Conservation (phyloP, 2,888 invertebrate species). For the Pachydiplax longipennis region DNA sequence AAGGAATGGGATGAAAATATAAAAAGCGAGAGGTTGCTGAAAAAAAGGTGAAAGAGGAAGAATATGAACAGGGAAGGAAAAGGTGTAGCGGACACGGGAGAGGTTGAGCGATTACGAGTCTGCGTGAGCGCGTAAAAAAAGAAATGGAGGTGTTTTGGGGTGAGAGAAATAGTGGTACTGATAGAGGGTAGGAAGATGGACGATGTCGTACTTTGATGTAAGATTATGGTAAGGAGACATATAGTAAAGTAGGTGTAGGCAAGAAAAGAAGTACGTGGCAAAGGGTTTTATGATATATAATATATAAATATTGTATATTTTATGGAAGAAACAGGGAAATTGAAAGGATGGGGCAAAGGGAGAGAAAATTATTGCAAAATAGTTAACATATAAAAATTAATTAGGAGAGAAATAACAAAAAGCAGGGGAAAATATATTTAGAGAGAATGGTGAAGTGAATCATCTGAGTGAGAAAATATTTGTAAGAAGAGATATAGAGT, state of each 20-base stretch:
- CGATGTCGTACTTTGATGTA: too few species aligned
- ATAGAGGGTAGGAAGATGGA: too few species aligned
- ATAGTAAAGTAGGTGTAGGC: not conserved
- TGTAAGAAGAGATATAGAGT: too few species aligned
- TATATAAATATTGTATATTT: not conserved
- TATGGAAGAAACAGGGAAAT: not conserved
- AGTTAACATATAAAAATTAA: not conserved
- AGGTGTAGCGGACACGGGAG: not conserved
- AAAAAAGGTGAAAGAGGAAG: not conserved
- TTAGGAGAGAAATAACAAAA: too few species aligned
- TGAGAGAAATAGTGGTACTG: too few species aligned
- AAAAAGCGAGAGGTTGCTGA: not conserved
- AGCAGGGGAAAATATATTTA: too few species aligned
- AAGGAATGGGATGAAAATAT: not conserved
- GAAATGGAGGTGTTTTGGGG: not conserved
- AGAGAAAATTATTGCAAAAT: not conserved
- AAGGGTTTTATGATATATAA: not conserved
- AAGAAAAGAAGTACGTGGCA: not conserved
- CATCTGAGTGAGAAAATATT: too few species aligned
- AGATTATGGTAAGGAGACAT: not conserved
- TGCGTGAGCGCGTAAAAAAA: not conserved
- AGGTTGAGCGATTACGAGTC: not conserved
- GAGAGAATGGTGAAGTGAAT: too few species aligned
- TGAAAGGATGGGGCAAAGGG: not conserved
- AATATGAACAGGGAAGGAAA: not conserved